Conservation (phyloP, 2,797 vertebrate genomes). For the Platyrinchus mystaceus region DNA sequence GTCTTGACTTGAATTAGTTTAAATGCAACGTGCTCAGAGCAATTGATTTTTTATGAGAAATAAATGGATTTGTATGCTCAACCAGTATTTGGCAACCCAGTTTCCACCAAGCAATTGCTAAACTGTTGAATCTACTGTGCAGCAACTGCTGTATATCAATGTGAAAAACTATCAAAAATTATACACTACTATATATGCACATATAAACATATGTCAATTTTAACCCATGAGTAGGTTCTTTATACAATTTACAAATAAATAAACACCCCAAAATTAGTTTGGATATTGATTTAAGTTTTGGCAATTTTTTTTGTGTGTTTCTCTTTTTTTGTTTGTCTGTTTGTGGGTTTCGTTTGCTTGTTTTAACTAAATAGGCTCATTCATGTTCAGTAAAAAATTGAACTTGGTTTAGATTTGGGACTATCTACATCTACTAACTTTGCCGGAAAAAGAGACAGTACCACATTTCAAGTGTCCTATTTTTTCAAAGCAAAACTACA, state of each 20-base stretch:
- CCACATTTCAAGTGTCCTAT: neutral
- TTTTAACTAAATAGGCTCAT: neutral
- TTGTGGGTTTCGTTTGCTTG: neutral
- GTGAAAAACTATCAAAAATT: neutral
- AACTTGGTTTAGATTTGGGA: neutral
- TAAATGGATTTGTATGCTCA: neutral
- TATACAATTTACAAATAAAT: neutral
- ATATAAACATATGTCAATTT: neutral
- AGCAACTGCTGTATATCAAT: neutral
- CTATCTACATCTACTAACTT: neutral
- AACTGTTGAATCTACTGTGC: neutral
- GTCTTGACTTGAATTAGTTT: neutral
- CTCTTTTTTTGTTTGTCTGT: neutral
- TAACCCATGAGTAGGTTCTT: neutral
- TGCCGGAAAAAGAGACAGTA: neutral
- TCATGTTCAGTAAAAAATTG: neutral
- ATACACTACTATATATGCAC: neutral
- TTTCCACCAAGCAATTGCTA: neutral
- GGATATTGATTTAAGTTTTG: neutral
- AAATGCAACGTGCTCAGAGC: neutral
- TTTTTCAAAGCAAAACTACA: neutral
- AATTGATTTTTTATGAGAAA: conserved; percentile 5
- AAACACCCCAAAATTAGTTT: neutral
- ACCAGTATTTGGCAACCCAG: neutral
- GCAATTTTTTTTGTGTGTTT: neutral